phyloP scores from a whole-genome alignment of 2,113 vertebrate species.

The Recurvirostra avosetta region DNA sequence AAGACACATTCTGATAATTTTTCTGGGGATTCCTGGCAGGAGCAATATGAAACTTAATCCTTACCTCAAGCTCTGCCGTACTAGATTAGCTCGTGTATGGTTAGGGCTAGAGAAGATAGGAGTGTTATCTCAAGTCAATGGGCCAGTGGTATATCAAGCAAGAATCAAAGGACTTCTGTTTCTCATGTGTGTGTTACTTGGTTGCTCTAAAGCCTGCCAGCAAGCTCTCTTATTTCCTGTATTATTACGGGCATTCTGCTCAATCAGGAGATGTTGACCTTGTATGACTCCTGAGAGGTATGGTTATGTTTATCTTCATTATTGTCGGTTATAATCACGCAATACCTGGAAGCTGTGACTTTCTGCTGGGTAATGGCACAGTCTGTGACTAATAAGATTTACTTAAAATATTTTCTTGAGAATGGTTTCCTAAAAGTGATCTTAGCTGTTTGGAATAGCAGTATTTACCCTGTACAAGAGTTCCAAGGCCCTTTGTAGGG shows the following conservation, averaged over 20 bases:
- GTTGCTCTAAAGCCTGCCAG: background rate
- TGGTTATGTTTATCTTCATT: background rate
- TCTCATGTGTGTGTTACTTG: background rate
- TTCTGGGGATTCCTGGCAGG: conserved; percentile 36
- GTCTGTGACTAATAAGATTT: background rate
- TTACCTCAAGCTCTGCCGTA: background rate
- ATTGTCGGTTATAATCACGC: background rate
- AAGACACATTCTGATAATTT: conserved; percentile 53
- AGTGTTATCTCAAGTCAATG: background rate
- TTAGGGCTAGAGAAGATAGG: background rate
- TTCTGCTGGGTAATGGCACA: background rate
- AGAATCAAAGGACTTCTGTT: background rate
- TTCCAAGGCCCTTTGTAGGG: background rate
- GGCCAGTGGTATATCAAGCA: background rate
- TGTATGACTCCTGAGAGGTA: background rate
- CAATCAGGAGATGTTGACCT: background rate
- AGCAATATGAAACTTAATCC: background rate
- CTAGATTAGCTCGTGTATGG: background rate
- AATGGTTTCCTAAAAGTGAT: background rate
- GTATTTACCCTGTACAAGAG: background rate
- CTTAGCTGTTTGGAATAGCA: background rate
- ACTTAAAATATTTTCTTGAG: background rate
- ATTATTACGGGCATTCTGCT: background rate
- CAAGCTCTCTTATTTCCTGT: background rate
- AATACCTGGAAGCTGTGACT: background rate